These are phyloP conservation scores for Dorcus parallelipipedus DNA, from an alignment of 2,888 invertebrate genomes.

Conservation along the genomic window DNA sequence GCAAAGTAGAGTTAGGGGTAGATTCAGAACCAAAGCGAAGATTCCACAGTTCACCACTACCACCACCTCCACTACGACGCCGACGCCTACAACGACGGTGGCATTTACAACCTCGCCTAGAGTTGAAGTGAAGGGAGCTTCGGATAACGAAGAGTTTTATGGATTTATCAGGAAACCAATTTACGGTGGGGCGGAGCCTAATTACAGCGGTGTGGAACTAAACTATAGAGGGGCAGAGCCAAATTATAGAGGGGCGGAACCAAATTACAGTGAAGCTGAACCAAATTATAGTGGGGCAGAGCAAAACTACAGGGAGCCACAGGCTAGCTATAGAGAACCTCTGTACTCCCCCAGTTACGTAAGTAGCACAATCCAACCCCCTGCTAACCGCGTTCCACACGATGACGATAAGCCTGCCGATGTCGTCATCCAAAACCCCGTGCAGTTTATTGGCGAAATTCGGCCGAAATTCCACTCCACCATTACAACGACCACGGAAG, in stretches of 20 bases:
- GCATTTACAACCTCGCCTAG: conserved; percentile 24
- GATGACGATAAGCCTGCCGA: conserved; percentile 10
- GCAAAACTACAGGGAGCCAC: neutral
- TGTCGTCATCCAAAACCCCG: conserved; percentile 21
- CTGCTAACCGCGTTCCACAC: neutral
- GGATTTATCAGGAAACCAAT: conserved; percentile 53
- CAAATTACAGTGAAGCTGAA: conserved; percentile 41
- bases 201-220: conserved; percentile 8
- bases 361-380: neutral
- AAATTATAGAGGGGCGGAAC: conserved; percentile 26
- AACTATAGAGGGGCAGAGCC: conserved; percentile 8
- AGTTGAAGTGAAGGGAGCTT: conserved; percentile 19
- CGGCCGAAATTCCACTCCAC: conserved; percentile 39
- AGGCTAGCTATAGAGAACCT: neutral
- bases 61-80: too few species aligned
- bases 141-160: conserved; percentile 45
- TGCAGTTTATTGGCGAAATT: conserved; percentile 42
- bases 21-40: too few species aligned
- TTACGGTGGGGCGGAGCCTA: conserved; percentile 33
- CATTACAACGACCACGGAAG: conserved; percentile 22
- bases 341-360: neutral
- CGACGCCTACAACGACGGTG: too few species aligned
- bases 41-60: too few species aligned
- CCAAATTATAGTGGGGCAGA: neutral
- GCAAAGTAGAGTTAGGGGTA: too few species aligned